These are phyloP conservation scores for Xestobium rufovillosum DNA, from an alignment of 2,888 invertebrate species.

Conservation along the genomic window DNA sequence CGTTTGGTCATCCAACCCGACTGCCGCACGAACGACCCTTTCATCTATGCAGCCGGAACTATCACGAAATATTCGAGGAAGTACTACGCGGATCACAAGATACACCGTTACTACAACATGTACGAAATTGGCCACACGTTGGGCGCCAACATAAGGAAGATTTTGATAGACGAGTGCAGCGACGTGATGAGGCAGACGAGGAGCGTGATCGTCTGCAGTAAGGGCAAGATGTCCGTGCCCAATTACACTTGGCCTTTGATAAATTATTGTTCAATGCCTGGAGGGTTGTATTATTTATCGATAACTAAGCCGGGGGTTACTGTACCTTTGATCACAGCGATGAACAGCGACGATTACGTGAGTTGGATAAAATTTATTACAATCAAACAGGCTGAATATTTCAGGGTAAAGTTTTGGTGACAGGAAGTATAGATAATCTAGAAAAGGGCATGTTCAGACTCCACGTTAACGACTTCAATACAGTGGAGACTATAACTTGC, in stretches of 20 bases:
- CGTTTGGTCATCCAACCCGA: constrained; percentile 54
- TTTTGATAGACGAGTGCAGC: constrained; percentile 16
- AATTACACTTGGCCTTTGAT: constrained; percentile 39
- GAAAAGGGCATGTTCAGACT: constrained; percentile 52
- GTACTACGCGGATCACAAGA: constrained; percentile 47
- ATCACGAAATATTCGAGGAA: constrained; percentile 55
- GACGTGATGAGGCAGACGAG: not conserved
- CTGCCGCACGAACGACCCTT: constrained; percentile 58
- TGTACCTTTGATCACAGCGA: constrained; percentile 47
- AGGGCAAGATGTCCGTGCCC: constrained; percentile 29
- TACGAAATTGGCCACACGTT: constrained; percentile 59
- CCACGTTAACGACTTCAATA: constrained; percentile 49
- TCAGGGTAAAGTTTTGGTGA: constrained; percentile 52
- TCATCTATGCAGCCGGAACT: constrained; percentile 59
- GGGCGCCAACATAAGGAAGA: constrained; percentile 23
- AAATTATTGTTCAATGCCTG: constrained; percentile 49
- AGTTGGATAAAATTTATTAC: constrained; percentile 18
- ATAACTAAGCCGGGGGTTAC: constrained; percentile 51
- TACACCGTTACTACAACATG: constrained; percentile 52
- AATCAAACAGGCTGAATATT: too few species aligned
- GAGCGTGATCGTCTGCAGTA: not conserved
- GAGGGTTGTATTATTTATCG: constrained; percentile 53
- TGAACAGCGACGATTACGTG: constrained; percentile 36
- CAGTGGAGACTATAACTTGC: constrained; percentile 55
- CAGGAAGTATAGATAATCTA: constrained; percentile 44